Percentiles rank a stretch among this genome's conserved stretches.
Conservation (phyloP, 2,113 vertebrate species). For the Onychorhynchus coronatus region DNA sequence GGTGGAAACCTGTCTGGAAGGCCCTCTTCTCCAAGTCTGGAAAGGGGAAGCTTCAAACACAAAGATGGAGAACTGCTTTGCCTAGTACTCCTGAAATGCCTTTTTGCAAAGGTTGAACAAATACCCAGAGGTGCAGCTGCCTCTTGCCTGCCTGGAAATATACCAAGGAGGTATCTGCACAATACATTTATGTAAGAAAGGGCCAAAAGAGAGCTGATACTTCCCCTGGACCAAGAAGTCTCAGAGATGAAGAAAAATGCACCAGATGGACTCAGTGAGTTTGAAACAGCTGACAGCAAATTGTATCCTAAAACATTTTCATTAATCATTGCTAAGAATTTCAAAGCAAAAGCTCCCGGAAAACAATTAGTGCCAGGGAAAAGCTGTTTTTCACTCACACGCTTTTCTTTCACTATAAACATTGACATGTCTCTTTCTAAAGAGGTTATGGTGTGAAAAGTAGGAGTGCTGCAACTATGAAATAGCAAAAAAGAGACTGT, state of each 20-base stretch:
- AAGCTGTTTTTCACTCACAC: neutral
- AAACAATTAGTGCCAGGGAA: neutral
- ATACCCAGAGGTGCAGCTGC: neutral
- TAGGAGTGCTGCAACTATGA: neutral
- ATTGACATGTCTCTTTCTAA: neutral
- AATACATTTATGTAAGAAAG: neutral
- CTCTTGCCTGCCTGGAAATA: neutral
- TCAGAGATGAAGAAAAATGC: neutral
- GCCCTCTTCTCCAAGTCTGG: neutral
- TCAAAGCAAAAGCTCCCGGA: neutral
- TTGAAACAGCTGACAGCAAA: neutral
- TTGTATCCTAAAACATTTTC: neutral
- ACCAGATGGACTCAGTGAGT: neutral
- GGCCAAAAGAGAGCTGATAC: neutral
- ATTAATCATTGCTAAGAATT: neutral
- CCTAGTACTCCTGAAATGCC: neutral
- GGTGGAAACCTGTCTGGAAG: neutral
- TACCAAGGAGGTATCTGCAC: neutral
- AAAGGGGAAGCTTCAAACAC: neutral
- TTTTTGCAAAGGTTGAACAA: neutral
- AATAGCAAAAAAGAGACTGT: neutral
- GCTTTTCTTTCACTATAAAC: neutral
- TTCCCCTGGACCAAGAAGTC: neutral
- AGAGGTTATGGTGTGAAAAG: neutral
- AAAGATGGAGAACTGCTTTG: neutral